Evolutionary conservation across 1,140 invertebrate genomes (phyloP).

Genomic region (Phortica variegata): DNA sequence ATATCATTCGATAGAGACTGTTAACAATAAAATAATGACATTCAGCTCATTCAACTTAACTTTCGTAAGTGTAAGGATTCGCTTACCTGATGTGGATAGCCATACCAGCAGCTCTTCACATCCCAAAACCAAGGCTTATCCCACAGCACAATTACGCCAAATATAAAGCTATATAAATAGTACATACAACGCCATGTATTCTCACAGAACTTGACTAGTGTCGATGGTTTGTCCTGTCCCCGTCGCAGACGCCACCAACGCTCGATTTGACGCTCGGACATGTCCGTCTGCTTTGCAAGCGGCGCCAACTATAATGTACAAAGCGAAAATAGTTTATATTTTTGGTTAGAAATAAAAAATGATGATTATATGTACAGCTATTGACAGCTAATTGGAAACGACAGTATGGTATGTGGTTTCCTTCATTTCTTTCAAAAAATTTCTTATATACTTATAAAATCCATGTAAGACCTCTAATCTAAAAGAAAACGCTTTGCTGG

Average conservation of each 20-base stretch:
- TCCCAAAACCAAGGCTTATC: slow-evolving; percentile 95
- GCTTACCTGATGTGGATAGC: slow-evolving; percentile 68
- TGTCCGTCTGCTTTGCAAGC: slow-evolving; percentile 83
- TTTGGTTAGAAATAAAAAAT: slow-evolving; percentile 9
- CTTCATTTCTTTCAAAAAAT: slow-evolving; percentile 5
- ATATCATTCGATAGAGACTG: slow-evolving; percentile 71
- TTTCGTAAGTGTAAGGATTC: slow-evolving; percentile 1
- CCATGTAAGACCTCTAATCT: not conserved
- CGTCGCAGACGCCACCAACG: slow-evolving; percentile 83
- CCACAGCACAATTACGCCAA: slow-evolving; percentile 82
- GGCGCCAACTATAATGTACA: slow-evolving; percentile 67
- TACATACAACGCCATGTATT: slow-evolving; percentile 88
- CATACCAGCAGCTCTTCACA: slow-evolving; percentile 87
- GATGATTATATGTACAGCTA: not conserved
- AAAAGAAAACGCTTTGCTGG: too few relatives aligned
- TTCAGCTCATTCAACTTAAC: too few relatives aligned
- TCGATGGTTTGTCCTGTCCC: slow-evolving; percentile 82
- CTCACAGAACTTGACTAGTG: slow-evolving; percentile 89
- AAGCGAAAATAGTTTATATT: too few relatives aligned
- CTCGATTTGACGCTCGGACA: slow-evolving; percentile 85
- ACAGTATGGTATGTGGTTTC: too few relatives aligned
- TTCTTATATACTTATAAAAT: not conserved
- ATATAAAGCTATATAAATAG: slow-evolving; percentile 81
- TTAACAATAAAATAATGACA: slow-evolving; percentile 22
- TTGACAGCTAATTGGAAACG: too few relatives aligned